phyloP scores from a whole-genome alignment of 2,888 invertebrate genomes.

The Protophormia terraenovae region DNA sequence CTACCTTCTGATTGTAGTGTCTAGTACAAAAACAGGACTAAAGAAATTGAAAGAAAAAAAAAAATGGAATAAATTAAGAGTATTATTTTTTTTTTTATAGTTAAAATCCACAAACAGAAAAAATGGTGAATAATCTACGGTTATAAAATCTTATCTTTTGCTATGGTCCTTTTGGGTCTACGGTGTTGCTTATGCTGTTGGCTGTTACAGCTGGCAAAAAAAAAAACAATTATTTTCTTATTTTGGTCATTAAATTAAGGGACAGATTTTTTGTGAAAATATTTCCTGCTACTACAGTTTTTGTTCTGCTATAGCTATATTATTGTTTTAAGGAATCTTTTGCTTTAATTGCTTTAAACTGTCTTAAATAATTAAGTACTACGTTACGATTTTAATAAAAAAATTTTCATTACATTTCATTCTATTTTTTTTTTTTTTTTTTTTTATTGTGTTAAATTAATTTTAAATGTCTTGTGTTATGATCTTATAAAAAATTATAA shows the following conservation, averaged over 20 bases:
- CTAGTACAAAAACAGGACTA: neutral
- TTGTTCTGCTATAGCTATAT: neutral
- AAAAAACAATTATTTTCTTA: conserved; percentile 45
- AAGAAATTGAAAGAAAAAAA: neutral
- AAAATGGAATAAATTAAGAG: conserved; percentile 40
- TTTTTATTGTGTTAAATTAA: conserved; percentile 29
- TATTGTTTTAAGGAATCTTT: neutral
- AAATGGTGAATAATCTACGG: conserved; percentile 27
- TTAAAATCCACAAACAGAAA: neutral
- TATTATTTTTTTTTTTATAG: neutral
- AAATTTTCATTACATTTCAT: neutral
- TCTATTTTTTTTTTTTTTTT: neutral
- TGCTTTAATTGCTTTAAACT: conserved; percentile 32
- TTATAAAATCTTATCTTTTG: conserved; percentile 26
- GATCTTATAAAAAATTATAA: conserved; percentile 55
- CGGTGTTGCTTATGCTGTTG: neutral
- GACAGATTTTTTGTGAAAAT: neutral
- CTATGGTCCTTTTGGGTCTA: neutral
- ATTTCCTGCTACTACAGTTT: neutral
- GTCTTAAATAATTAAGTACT: neutral
- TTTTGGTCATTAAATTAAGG: conserved; percentile 23
- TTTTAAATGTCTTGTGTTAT: conserved; percentile 44
- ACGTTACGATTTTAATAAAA: neutral
- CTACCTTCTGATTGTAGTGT: neutral
- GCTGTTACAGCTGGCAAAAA: neutral